Evolutionary conservation across 2,888 invertebrate species (phyloP), one percentile per base, ranked within the genome.

Genomic region (Alentia gelatinosa): DNA sequence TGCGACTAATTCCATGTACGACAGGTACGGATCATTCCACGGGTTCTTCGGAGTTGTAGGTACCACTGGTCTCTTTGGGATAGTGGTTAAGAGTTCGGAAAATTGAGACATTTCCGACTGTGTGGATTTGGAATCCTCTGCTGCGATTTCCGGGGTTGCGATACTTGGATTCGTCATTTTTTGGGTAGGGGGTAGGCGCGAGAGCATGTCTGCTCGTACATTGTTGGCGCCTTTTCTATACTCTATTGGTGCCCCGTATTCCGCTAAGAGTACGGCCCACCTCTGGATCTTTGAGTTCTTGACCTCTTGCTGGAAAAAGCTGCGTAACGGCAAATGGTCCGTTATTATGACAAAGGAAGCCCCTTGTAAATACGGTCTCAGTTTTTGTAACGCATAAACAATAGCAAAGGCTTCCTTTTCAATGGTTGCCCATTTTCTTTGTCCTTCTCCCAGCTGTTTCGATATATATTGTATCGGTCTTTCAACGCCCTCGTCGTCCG

Each of bases 231-330:
- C 88, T 15, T 30, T 12, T 19, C 33, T 19, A 42, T 88, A 88
- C 26, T 47, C 50, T 15, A 88, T 88, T 42, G 39, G 39, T 19
- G 88, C 88, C 30, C 26, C 50, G 26, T 39, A 88, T 26, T 88
- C 88, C n/a, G 88, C 40, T 19, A 88, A 26, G 12, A 42, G 47
- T 42, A 88, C 88, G 9, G 88, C 88, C 88, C 88, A 88, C 9
- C 88, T 12, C 30, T 88, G 88, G 4, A 88, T 88, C 26, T 42
- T 88, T 12, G 42, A 42, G 47, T 88, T 88, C 4, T 40, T 19
- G 7, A 88, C 42, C 42, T 88, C 88, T 30, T 9, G 9, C 30
- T 9, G 23, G 30, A 88, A 88, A 19, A 88, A 42, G 4, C 42
- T n/a, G 7, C 42, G 40, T 19, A 88, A 47, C 19, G 88, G 88